Evolutionary conservation across 2,888 invertebrate genomes (phyloP).

Genomic region (Saturnia japonica): DNA sequence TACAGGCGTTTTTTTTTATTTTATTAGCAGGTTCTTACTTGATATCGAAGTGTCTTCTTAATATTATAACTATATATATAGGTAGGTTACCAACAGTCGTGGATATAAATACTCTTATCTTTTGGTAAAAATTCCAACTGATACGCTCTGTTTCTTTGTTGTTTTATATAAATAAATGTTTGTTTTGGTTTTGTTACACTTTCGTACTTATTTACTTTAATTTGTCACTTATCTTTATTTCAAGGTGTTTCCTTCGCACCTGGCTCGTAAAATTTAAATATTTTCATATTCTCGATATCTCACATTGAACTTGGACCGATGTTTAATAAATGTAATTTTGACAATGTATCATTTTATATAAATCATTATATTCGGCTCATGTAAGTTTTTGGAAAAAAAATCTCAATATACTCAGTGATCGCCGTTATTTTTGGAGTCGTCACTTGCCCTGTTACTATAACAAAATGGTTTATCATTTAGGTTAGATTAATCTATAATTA

Average conservation of each 20-base stretch:
- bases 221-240: not conserved
- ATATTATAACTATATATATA: not conserved
- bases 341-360: too few relatives aligned
- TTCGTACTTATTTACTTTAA: not conserved
- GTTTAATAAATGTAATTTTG: too few relatives aligned
- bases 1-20: too few relatives aligned
- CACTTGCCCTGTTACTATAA: too few relatives aligned
- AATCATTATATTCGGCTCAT: too few relatives aligned
- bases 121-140: slow-evolving; percentile 2
- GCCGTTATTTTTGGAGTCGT: too few relatives aligned
- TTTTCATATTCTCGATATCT: not conserved
- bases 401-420: too few relatives aligned
- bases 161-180: not conserved
- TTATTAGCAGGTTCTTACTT: too few relatives aligned
- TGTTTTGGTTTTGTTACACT: not conserved
- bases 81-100: not conserved
- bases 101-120: slow-evolving; percentile 8
- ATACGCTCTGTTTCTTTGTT: not conserved
- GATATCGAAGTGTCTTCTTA: not conserved
- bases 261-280: not conserved
- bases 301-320: too few relatives aligned
- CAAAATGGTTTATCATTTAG: too few relatives aligned
- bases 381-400: too few relatives aligned
- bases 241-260: not conserved
- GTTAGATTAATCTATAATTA: too few relatives aligned